Evolutionary conservation across 2,797 vertebrate species (phyloP).

Genomic region (Lutra lutra): DNA sequence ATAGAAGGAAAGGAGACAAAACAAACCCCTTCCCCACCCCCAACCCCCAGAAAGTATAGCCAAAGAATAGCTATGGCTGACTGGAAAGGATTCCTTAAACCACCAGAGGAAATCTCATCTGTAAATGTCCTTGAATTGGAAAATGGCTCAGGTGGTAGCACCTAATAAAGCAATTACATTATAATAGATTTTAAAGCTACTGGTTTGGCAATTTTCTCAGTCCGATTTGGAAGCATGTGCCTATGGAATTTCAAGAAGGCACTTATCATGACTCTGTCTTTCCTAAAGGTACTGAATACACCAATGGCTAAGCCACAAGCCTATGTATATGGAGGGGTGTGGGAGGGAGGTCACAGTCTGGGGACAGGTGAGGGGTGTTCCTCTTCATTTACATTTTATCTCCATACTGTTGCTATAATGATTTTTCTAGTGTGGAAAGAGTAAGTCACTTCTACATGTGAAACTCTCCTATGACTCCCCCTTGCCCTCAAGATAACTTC

Average conservation of each 20-base stretch:
- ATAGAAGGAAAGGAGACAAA: not conserved
- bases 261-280: not conserved
- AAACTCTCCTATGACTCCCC: not conserved
- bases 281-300: not conserved
- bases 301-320: not conserved
- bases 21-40: not conserved
- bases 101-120: not conserved
- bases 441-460: not conserved
- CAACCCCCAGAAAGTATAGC: not conserved
- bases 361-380: not conserved
- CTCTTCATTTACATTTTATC: not conserved
- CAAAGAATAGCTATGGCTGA: not conserved
- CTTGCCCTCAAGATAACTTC: not conserved
- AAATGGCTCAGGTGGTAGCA: not conserved
- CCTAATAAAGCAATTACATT: not conserved
- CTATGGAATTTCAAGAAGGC: not conserved
- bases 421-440: not conserved
- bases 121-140: not conserved
- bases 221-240: conserved; percentile 1
- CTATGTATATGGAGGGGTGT: too few relatives aligned
- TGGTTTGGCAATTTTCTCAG: not conserved
- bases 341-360: not conserved
- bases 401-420: not conserved
- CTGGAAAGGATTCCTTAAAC: not conserved
- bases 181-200: not conserved